Percentiles rank a stretch among this genome's conserved stretches.
These are phyloP conservation scores for Mus minutoides DNA, from an alignment of 2,797 vertebrate genomes.

Conservation along the genomic window DNA sequence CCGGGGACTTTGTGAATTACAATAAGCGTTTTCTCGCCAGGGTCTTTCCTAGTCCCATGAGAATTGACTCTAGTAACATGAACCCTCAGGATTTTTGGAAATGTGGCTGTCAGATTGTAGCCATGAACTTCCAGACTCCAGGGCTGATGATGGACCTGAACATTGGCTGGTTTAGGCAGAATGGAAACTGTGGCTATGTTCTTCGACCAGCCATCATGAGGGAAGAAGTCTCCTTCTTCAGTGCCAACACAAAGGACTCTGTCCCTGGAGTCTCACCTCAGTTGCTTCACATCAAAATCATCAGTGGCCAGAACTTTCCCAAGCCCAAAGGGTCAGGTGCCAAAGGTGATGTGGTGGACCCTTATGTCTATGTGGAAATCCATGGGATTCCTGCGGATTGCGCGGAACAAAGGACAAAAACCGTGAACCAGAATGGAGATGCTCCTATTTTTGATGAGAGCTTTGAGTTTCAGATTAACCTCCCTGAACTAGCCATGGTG, in stretches of 20 bases:
- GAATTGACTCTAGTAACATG: constrained; percentile 99
- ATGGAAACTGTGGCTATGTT: constrained; percentile 97
- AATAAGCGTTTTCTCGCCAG: constrained; percentile 97
- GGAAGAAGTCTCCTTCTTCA: constrained; percentile 98
- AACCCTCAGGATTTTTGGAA: constrained; percentile 99
- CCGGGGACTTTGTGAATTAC: constrained; percentile 99
- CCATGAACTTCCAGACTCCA: constrained; percentile 99
- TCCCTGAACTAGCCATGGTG: constrained; percentile 98
- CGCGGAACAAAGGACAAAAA: constrained; percentile 98
- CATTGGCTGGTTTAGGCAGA: constrained; percentile 98
- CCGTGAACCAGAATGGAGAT: constrained; percentile 96
- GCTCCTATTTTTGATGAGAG: constrained; percentile 98
- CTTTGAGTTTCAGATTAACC: constrained; percentile 99
- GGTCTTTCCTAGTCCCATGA: constrained; percentile 98
- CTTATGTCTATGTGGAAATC: constrained; percentile 97
- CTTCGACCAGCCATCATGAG: constrained; percentile 98
- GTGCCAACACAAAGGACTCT: constrained; percentile 98
- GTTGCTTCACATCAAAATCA: constrained; percentile 98
- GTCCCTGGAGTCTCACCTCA: constrained; percentile 98
- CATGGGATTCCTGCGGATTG: constrained; percentile 99
- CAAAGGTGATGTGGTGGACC: constrained; percentile 98
- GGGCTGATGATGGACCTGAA: constrained; percentile 99
- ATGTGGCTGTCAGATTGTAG: constrained; percentile 98
- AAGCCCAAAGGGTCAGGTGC: constrained; percentile 99
- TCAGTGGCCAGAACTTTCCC: constrained; percentile 98